phyloP scores from a whole-genome alignment of 2,888 invertebrate species.

The Troglohyphantes excavatus region DNA sequence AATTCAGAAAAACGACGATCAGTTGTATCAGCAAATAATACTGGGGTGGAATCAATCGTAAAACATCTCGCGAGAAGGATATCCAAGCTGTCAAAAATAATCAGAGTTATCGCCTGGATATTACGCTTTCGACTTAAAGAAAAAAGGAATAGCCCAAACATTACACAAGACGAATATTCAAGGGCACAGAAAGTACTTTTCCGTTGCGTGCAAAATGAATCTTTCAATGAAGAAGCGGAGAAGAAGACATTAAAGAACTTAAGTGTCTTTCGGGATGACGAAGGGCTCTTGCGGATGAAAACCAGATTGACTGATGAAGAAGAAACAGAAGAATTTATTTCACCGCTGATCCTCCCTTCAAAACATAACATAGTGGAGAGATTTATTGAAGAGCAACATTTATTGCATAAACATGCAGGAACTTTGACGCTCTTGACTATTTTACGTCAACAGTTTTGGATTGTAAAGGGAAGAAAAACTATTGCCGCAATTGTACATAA shows the following conservation, averaged over 20 bases:
- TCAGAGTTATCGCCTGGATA: conserved; percentile 44
- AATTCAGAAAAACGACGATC: neutral
- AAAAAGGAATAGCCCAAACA: neutral
- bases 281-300: conserved; percentile 32
- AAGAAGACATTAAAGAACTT: conserved; percentile 7
- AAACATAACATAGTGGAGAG: conserved; percentile 8
- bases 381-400: conserved; percentile 20
- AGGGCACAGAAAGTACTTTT: conserved; percentile 16
- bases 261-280: conserved; percentile 29
- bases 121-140: neutral
- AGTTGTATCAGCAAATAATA: conserved; percentile 4
- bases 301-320: conserved; percentile 14
- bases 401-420: conserved; percentile 43
- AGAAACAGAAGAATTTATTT: conserved; percentile 13
- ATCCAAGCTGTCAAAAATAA: conserved; percentile 17
- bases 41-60: neutral
- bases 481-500: neutral
- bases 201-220: conserved; percentile 13
- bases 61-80: neutral
- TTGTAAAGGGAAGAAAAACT: conserved; percentile 23
- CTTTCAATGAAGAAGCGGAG: conserved; percentile 8
- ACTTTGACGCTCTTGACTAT: neutral
- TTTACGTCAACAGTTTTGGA: neutral
- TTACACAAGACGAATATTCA: conserved; percentile 11
- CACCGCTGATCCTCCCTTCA: neutral